A percentile compares a stretch with the other conserved stretches of the same genome.
These are phyloP conservation scores for Dexiosoma caninum DNA, from an alignment of 2,888 invertebrate genomes.

Conservation along the genomic window DNA sequence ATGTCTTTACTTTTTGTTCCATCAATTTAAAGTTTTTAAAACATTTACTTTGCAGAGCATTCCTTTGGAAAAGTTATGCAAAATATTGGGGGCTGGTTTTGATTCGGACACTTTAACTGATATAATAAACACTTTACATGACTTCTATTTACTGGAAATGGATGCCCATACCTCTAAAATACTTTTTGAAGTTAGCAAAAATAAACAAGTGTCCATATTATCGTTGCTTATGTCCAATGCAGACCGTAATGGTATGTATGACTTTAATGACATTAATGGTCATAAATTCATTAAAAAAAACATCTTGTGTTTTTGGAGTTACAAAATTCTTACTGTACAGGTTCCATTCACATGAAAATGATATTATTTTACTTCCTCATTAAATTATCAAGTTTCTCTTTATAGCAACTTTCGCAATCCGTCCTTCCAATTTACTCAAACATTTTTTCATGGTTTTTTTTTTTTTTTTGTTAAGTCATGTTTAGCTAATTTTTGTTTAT, in stretches of 20 bases:
- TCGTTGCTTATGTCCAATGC: conserved; percentile 73
- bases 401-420: too few species aligned
- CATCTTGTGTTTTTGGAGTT: too few species aligned
- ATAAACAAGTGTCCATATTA: conserved; percentile 73
- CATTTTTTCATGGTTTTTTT: too few species aligned
- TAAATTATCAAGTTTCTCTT: too few species aligned
- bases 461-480: too few species aligned
- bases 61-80: conserved; percentile 70
- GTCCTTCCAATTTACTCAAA: too few species aligned
- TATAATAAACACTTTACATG: conserved; percentile 70
- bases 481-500: too few species aligned
- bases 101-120: conserved; percentile 74
- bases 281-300: too few species aligned
- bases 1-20: not conserved
- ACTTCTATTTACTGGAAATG: conserved; percentile 71
- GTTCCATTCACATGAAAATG: too few species aligned
- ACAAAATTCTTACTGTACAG: too few species aligned
- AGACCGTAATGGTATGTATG: conserved; percentile 72
- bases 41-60: conserved; percentile 68
- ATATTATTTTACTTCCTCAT: too few species aligned
- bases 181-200: conserved; percentile 73
- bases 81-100: conserved; percentile 76
- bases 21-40: not conserved
- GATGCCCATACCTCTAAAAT: conserved; percentile 68
- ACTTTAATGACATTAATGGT: too few species aligned